These are phyloP conservation scores for Megaleporinus macrocephalus DNA, from an alignment of 2,113 vertebrate genomes.

Conservation along the genomic window DNA sequence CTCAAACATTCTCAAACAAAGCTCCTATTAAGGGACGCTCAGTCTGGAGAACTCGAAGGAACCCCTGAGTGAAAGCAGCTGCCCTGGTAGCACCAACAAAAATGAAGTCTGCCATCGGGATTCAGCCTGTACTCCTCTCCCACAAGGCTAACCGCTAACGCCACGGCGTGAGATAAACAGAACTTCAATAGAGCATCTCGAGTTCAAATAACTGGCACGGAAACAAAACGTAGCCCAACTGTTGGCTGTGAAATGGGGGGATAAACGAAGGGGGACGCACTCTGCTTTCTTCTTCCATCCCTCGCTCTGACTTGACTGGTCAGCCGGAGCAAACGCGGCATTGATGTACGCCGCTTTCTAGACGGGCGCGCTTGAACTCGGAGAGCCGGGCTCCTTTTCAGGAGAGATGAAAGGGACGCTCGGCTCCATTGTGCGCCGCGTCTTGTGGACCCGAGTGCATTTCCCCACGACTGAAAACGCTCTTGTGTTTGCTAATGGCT, in stretches of 20 bases:
- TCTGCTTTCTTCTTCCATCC: not conserved
- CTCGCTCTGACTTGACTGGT: not conserved
- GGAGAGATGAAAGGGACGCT: not conserved
- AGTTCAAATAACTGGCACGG: conserved; percentile 1
- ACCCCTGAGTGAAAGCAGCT: not conserved
- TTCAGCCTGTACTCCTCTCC: not conserved
- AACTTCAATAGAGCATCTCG: conserved; percentile 6
- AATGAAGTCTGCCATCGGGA: not conserved
- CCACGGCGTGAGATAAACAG: not conserved
- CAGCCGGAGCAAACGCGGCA: not conserved
- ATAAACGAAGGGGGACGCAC: not conserved
- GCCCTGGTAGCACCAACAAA: not conserved
- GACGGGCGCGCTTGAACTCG: not conserved
- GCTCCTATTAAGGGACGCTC: not conserved
- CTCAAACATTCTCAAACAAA: not conserved
- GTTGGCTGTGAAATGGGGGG: not conserved
- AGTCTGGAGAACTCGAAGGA: not conserved
- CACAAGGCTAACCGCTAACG: not conserved
- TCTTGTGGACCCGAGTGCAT: not conserved
- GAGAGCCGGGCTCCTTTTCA: conserved; percentile 2
- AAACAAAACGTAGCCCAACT: not conserved
- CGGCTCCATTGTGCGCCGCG: not conserved
- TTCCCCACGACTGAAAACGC: not conserved
- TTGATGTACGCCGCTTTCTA: not conserved
- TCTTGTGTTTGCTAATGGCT: not conserved